These are phyloP conservation scores for Rhopalosiphum nymphaeae DNA, from an alignment of 2,888 invertebrate genomes.

Conservation along the genomic window DNA sequence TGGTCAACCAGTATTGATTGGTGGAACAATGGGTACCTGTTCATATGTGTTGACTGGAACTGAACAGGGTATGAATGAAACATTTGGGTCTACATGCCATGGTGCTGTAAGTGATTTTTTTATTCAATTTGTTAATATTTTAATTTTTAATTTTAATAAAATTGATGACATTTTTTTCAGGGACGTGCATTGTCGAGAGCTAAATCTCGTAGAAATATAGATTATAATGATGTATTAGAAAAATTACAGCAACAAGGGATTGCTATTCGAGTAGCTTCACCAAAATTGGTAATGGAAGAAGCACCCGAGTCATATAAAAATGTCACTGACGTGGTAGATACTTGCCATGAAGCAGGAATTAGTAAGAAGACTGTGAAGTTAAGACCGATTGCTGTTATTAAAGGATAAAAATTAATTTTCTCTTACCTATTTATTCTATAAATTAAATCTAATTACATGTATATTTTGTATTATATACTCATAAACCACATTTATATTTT, in stretches of 20 bases:
- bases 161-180: conserved; percentile 72
- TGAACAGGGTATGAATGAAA: conserved; percentile 96
- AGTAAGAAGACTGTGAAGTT: conserved; percentile 95
- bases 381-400: conserved; percentile 97
- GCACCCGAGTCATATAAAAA: conserved; percentile 99
- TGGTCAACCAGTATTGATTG: conserved; percentile 98
- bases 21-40: conserved; percentile 99
- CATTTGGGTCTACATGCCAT: conserved; percentile 99
- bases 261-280: conserved; percentile 97
- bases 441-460: neutral
- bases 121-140: conserved; percentile 62
- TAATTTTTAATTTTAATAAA: conserved; percentile 41
- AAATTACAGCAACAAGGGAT: conserved; percentile 89
- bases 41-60: conserved; percentile 99
- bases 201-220: conserved; percentile 94
- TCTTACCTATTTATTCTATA: neutral
- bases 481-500: neutral
- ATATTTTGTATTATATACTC: conserved; percentile 34
- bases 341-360: conserved; percentile 97
- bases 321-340: conserved; percentile 98
- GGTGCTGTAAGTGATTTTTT: conserved; percentile 85
- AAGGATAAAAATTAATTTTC: conserved; percentile 78
- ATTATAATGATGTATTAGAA: conserved; percentile 87
- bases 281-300: conserved; percentile 99
- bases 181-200: conserved; percentile 97